Conservation (phyloP, 1,140 invertebrate species). For the Ylistrum balloti region DNA sequence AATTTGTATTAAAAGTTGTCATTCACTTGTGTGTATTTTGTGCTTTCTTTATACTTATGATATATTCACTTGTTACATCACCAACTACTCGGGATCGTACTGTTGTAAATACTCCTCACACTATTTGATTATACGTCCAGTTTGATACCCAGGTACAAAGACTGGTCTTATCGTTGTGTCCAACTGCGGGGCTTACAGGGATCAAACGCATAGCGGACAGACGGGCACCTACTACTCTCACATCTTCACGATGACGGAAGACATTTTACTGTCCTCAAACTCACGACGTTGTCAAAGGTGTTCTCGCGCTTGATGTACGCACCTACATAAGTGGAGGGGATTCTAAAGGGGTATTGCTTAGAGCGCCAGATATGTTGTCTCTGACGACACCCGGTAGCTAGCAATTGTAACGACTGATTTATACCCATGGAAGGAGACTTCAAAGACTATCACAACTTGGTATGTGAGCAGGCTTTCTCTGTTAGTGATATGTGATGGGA, state of each 20-base stretch:
- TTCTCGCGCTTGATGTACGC: background rate
- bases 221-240: background rate
- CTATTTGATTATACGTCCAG: background rate
- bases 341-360: background rate
- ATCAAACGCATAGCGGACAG: constrained; percentile 31
- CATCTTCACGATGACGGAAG: constrained; percentile 10
- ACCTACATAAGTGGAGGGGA: background rate
- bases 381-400: background rate
- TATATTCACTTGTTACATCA: background rate
- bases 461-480: constrained; percentile 14
- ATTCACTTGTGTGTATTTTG: too few species aligned
- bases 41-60: too few species aligned
- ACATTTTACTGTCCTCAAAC: constrained; percentile 34
- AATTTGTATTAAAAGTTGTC: too few species aligned
- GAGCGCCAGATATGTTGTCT: background rate
- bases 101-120: background rate
- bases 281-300: constrained; percentile 17
- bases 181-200: background rate
- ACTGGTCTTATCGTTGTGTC: constrained; percentile 6
- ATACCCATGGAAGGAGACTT: background rate
- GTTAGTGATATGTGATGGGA: background rate
- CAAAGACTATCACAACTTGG: background rate
- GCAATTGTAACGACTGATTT: background rate
- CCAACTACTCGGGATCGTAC: too few species aligned
- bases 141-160: background rate